These are phyloP conservation scores for Ptilodon capucinus DNA, from an alignment of 2,888 invertebrate genomes.

Conservation along the genomic window DNA sequence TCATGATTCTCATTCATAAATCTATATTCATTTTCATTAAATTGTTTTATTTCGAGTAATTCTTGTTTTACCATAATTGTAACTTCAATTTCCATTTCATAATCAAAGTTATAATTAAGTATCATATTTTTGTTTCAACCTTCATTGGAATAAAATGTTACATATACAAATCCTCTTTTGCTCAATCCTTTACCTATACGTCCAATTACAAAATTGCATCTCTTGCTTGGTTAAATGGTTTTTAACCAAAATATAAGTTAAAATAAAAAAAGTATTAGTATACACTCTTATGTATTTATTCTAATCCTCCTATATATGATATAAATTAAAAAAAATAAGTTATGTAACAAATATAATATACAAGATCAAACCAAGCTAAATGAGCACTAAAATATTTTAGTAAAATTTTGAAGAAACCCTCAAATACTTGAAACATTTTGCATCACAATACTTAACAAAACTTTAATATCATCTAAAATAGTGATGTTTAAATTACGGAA, in stretches of 20 bases:
- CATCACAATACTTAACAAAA: slow-evolving; percentile 24
- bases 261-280: slow-evolving; percentile 29
- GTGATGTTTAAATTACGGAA: slow-evolving; percentile 27
- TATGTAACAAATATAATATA: slow-evolving; percentile 62
- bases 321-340: slow-evolving; percentile 64
- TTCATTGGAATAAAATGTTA: slow-evolving; percentile 40
- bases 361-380: slow-evolving; percentile 52
- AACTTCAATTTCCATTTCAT: slow-evolving; percentile 17
- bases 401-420: slow-evolving; percentile 15
- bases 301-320: slow-evolving; percentile 63
- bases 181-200: slow-evolving; percentile 7
- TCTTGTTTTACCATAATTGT: slow-evolving; percentile 10
- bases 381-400: slow-evolving; percentile 36
- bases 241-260: too few relatives aligned
- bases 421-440: slow-evolving; percentile 9
- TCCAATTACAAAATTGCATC: not conserved
- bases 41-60: slow-evolving; percentile 11
- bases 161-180: slow-evolving; percentile 25
- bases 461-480: slow-evolving; percentile 18
- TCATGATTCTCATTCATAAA: slow-evolving; percentile 9
- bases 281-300: slow-evolving; percentile 51
- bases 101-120: not conserved
- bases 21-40: slow-evolving; percentile 9
- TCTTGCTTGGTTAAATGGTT: slow-evolving; percentile 6
- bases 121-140: slow-evolving; percentile 17